A percentile compares a stretch with the other conserved stretches of the same genome.
Evolutionary conservation across 2,113 vertebrate species (phyloP).

Genomic region (Picathartes gymnocephalus): DNA sequence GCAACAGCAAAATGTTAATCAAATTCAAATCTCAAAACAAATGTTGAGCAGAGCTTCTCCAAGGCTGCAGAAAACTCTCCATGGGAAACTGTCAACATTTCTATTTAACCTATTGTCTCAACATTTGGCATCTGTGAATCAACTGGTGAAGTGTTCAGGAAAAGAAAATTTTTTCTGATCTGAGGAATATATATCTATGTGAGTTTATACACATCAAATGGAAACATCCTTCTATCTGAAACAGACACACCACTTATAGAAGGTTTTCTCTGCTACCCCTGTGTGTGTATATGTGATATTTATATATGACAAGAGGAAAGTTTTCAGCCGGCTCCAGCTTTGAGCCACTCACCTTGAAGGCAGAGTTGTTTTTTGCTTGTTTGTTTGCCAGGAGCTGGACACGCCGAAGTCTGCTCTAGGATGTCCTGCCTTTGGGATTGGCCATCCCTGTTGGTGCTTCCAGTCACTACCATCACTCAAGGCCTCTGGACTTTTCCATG

Average conservation of each 20-base stretch:
- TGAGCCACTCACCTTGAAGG: background rate
- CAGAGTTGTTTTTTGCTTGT: background rate
- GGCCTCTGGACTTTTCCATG: background rate
- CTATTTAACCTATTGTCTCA: background rate
- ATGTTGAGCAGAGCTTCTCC: background rate
- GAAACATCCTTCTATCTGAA: background rate
- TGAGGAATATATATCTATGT: background rate
- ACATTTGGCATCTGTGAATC: slow-evolving; percentile 7
- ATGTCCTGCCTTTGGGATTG: background rate
- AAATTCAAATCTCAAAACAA: background rate
- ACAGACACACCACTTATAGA: background rate
- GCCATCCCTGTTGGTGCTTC: background rate
- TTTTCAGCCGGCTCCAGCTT: background rate
- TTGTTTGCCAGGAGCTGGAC: background rate
- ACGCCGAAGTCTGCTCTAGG: background rate
- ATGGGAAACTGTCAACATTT: slow-evolving; percentile 6
- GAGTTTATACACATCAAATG: background rate
- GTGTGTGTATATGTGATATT: background rate
- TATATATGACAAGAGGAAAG: background rate
- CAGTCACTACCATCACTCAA: background rate
- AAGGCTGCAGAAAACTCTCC: background rate
- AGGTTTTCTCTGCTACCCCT: background rate
- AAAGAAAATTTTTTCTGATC: background rate
- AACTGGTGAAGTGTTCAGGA: background rate
- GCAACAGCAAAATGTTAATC: slow-evolving; percentile 32